phyloP scores from a whole-genome alignment of 2,113 vertebrate genomes.

The Sialia sialis region DNA sequence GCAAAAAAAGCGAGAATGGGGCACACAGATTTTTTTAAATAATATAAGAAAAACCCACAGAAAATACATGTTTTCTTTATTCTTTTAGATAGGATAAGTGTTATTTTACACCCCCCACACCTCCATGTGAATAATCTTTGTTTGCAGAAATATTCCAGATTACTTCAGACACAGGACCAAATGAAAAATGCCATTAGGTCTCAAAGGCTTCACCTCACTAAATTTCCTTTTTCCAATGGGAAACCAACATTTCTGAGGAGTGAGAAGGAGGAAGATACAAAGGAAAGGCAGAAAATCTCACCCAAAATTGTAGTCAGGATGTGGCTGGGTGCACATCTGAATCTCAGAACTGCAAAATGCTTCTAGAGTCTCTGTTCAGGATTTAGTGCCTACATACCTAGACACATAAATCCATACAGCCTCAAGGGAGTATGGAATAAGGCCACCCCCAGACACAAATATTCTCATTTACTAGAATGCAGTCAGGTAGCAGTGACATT shows the following conservation, averaged over 20 bases:
- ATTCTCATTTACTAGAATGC: not conserved
- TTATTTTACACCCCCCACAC: not conserved
- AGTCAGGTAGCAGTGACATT: not conserved
- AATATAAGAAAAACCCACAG: not conserved
- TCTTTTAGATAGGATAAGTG: not conserved
- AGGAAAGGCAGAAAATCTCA: not conserved
- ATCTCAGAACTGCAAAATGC: not conserved
- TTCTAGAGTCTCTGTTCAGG: not conserved
- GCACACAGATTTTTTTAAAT: not conserved
- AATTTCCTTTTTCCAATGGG: not conserved
- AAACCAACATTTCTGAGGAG: not conserved
- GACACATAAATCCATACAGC: not conserved
- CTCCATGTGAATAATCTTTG: not conserved
- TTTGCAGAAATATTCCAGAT: not conserved
- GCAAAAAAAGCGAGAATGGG: not conserved
- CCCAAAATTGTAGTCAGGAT: not conserved
- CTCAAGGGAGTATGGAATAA: not conserved
- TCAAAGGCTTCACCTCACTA: not conserved
- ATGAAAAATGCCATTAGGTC: rapidly evolving
- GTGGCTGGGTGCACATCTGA: not conserved
- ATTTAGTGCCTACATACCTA: not conserved
- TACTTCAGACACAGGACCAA: not conserved
- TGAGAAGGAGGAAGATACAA: not conserved
- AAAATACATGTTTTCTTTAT: not conserved
- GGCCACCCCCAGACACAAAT: not conserved